phyloP scores from a whole-genome alignment of 2,888 invertebrate genomes.

The Stratiomys singularior region DNA sequence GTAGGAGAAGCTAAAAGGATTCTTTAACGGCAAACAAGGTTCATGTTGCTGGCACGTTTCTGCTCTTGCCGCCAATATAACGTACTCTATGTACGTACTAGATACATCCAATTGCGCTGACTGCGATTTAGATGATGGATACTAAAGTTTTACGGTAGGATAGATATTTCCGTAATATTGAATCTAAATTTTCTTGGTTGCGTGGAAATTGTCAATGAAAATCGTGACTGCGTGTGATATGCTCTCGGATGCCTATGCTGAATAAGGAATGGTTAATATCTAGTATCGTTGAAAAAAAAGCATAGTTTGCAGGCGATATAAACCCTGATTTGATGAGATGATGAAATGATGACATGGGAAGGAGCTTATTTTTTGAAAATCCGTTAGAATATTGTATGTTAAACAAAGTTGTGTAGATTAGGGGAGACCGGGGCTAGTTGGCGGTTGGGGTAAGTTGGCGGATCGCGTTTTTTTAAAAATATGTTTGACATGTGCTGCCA shows the following conservation, averaged over 20 bases:
- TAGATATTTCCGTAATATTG: neutral
- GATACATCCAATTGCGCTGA: neutral
- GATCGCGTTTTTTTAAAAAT: too few species aligned
- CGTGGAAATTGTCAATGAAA: conserved; percentile 10
- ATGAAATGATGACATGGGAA: too few species aligned
- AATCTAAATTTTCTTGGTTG: neutral
- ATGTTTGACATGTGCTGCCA: too few species aligned
- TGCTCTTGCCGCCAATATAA: neutral
- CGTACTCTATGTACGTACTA: too few species aligned
- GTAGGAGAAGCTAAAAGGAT: neutral
- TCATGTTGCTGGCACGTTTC: neutral
- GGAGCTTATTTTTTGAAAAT: too few species aligned
- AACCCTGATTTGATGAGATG: neutral
- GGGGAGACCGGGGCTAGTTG: too few species aligned
- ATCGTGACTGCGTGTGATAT: neutral
- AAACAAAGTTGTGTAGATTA: too few species aligned
- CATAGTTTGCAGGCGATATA: neutral
- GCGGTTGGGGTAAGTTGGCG: too few species aligned
- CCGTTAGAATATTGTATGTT: too few species aligned
- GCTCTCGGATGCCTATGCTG: neutral
- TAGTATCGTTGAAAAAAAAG: neutral
- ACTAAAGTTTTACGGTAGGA: conserved; percentile 12
- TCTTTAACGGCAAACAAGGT: neutral
- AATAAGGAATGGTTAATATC: neutral
- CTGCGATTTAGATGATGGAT: conserved; percentile 10